Conservation (phyloP, 2,113 vertebrate species). For the Pimephales promelas region DNA sequence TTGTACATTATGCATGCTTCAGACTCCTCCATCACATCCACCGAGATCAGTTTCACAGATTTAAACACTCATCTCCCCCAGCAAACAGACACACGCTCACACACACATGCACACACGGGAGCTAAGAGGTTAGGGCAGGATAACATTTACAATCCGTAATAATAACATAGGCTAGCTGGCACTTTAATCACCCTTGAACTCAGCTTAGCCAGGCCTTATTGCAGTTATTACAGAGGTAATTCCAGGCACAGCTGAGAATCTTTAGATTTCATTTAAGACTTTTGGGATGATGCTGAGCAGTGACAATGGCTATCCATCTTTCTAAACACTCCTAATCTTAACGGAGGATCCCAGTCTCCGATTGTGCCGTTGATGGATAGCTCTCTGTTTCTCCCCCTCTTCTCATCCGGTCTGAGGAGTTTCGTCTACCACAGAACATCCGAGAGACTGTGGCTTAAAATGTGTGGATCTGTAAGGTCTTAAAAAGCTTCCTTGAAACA, state of each 20-base stretch:
- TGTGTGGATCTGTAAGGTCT: not conserved
- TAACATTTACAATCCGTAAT: conserved; percentile 62
- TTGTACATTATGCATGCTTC: conserved; percentile 27
- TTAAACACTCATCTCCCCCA: conserved; percentile 7
- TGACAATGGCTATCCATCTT: conserved; percentile 82
- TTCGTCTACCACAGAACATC: conserved; percentile 55
- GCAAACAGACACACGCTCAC: conserved; percentile 26
- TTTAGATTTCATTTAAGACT: conserved; percentile 77
- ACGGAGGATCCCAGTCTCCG: conserved; percentile 77
- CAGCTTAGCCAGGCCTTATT: conserved; percentile 55
- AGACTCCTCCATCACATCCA: conserved; percentile 16
- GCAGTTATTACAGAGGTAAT: conserved; percentile 73
- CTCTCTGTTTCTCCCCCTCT: conserved; percentile 62
- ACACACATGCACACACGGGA: not conserved
- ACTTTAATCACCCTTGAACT: conserved; percentile 62
- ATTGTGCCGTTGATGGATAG: conserved; percentile 79
- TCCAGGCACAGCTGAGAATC: conserved; percentile 78
- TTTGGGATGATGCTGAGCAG: conserved; percentile 74
- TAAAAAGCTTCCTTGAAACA: not conserved
- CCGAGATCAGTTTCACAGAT: conserved; percentile 31
- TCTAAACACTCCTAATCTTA: conserved; percentile 83
- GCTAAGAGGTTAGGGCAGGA: conserved; percentile 49
- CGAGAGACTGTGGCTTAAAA: conserved; percentile 34
- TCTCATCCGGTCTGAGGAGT: conserved; percentile 60
- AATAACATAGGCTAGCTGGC: conserved; percentile 57